These are phyloP conservation scores for Parnassius mnemosyne DNA, from an alignment of 2,888 invertebrate species.

Conservation along the genomic window DNA sequence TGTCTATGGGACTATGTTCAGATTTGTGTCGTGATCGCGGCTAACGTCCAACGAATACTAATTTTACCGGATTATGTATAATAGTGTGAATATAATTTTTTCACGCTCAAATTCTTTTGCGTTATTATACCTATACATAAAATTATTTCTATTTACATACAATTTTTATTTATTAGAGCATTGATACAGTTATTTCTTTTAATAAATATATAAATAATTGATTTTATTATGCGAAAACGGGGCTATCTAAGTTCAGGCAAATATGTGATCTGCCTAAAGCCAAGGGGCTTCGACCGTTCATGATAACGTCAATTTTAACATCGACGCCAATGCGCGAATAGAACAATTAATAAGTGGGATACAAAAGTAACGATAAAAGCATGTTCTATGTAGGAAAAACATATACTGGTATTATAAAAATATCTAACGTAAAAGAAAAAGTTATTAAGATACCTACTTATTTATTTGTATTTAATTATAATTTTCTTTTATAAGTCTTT, in stretches of 20 bases:
- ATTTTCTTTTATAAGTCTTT: no score
- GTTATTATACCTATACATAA: not conserved
- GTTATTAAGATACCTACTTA: no score
- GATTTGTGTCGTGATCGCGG: constrained; percentile 58
- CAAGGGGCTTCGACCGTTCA: constrained; percentile 69
- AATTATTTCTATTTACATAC: not conserved
- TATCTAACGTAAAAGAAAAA: no score
- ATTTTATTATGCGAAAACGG: constrained; percentile 44
- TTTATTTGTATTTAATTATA: no score
- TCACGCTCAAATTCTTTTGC: constrained; percentile 27
- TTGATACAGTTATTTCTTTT: not conserved
- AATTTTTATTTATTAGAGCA: constrained; percentile 8
- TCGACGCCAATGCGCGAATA: constrained; percentile 30
- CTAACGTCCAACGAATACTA: constrained; percentile 59
- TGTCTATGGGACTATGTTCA: constrained; percentile 55
- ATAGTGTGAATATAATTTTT: constrained; percentile 28
- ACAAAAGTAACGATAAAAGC: constrained; percentile 17
- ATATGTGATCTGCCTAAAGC: constrained; percentile 62
- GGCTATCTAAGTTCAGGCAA: constrained; percentile 66
- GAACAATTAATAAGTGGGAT: constrained; percentile 36
- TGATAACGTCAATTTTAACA: constrained; percentile 57
- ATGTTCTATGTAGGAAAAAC: no score
- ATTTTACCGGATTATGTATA: constrained; percentile 46
- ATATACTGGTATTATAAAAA: no score
- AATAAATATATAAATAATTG: constrained; percentile 25